phyloP scores from a whole-genome alignment of 2,888 invertebrate genomes.

The Cheilosia soror region DNA sequence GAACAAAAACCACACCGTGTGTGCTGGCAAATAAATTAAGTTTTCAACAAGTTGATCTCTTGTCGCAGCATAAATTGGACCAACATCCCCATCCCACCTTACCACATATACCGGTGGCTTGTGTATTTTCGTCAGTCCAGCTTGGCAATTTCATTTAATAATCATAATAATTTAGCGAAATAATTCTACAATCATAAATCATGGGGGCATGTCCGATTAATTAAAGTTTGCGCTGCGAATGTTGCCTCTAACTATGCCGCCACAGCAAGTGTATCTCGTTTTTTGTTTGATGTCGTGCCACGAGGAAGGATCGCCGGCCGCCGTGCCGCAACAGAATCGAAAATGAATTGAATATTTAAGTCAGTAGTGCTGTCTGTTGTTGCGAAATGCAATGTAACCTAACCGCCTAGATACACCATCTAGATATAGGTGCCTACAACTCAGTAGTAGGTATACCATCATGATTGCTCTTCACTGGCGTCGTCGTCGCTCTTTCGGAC shows the following conservation, averaged over 20 bases:
- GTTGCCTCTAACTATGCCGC: conserved; percentile 14
- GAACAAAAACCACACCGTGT: conserved; percentile 14
- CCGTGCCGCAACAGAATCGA: conserved; percentile 45
- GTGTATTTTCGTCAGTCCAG: neutral
- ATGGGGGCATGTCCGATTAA: conserved; percentile 77
- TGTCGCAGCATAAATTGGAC: conserved; percentile 53
- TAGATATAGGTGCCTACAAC: conserved; percentile 5
- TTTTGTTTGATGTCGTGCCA: neutral
- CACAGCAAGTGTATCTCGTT: conserved; percentile 22
- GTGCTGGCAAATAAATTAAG: conserved; percentile 56
- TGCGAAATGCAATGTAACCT: conserved; percentile 49
- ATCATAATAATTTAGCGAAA: conserved; percentile 72
- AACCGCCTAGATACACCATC: conserved; percentile 31
- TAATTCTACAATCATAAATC: conserved; percentile 75
- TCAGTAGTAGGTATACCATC: neutral
- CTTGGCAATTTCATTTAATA: conserved; percentile 70
- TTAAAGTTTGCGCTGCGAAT: conserved; percentile 62
- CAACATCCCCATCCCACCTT: neutral
- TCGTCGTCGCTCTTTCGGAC: conserved; percentile 36
- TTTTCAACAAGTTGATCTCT: conserved; percentile 65
- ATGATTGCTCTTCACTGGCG: conserved; percentile 59
- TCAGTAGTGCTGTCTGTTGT: conserved; percentile 42
- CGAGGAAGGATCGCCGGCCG: conserved; percentile 45
- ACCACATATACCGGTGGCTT: neutral
- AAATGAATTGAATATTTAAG: conserved; percentile 73